Conservation (phyloP, 1,140 invertebrate species). For the Drosophila nigrodunni region DNA sequence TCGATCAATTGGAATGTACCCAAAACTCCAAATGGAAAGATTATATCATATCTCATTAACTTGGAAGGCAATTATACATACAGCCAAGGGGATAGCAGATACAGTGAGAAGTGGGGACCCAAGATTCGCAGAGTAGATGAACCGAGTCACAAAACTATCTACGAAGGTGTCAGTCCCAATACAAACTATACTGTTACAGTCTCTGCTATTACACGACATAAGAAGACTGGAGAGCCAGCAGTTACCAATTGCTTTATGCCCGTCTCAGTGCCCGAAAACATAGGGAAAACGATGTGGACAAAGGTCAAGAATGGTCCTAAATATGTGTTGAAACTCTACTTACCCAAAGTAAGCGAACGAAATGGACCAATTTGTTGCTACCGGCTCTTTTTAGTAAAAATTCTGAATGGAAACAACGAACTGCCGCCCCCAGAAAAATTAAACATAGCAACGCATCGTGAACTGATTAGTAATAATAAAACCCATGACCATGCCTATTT, state of each 20-base stretch:
- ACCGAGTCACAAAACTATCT: slow-evolving; percentile 67
- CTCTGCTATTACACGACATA: slow-evolving; percentile 89
- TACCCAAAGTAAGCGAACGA: slow-evolving; percentile 91
- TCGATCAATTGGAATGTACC: slow-evolving; percentile 90
- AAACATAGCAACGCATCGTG: slow-evolving; percentile 89
- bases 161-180: slow-evolving; percentile 88
- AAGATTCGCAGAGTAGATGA: slow-evolving; percentile 87
- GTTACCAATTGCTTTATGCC: slow-evolving; percentile 88
- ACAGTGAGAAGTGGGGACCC: slow-evolving; percentile 86
- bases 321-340: slow-evolving; percentile 89
- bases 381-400: slow-evolving; percentile 90
- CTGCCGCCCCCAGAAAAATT: slow-evolving; percentile 89
- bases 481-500: slow-evolving; percentile 89
- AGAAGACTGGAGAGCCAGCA: slow-evolving; percentile 88
- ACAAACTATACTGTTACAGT: slow-evolving; percentile 92
- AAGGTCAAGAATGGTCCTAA: slow-evolving; percentile 88
- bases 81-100: slow-evolving; percentile 86
- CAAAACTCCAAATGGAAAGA: slow-evolving; percentile 89
- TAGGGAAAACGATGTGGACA: slow-evolving; percentile 88
- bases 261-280: slow-evolving; percentile 88
- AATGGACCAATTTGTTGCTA: slow-evolving; percentile 95
- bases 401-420: slow-evolving; percentile 88
- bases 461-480: slow-evolving; percentile 87
- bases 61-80: slow-evolving; percentile 87
- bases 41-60: slow-evolving; percentile 87